Evolutionary conservation across 2,113 vertebrate genomes (phyloP).

Genomic region (Daubentonia madagascariensis): DNA sequence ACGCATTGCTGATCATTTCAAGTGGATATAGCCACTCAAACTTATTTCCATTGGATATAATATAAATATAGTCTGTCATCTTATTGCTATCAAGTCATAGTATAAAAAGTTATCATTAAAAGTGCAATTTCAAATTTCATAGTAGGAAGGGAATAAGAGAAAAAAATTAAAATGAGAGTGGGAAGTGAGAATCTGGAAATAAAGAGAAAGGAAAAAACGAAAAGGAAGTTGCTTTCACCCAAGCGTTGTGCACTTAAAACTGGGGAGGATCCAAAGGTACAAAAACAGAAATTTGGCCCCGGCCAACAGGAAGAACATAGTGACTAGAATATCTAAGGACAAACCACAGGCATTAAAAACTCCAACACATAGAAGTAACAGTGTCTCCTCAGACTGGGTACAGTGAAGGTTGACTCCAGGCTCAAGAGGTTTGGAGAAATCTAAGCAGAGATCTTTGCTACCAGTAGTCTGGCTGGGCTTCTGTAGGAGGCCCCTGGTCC

Average conservation of each 20-base stretch:
- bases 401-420: background rate
- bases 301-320: background rate
- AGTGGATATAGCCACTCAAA: background rate
- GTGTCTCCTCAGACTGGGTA: background rate
- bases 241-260: background rate
- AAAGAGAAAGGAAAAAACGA: background rate
- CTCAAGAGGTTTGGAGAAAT: background rate
- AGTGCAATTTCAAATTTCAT: background rate
- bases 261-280: background rate
- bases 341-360: background rate
- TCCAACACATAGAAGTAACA: background rate
- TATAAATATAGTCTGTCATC: background rate
- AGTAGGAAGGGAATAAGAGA: background rate
- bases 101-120: background rate
- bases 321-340: background rate
- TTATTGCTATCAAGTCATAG: background rate
- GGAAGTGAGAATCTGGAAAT: background rate
- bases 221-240: background rate
- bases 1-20: background rate
- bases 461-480: background rate
- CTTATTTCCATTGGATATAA: background rate
- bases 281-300: background rate
- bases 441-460: background rate
- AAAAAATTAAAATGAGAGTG: background rate
- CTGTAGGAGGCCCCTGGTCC: too few relatives aligned